Percentiles rank a stretch among this genome's conserved stretches.
Conservation (phyloP, 37 sponge, comb jelly and placozoan genomes). For the Theonella swinhoei region DNA sequence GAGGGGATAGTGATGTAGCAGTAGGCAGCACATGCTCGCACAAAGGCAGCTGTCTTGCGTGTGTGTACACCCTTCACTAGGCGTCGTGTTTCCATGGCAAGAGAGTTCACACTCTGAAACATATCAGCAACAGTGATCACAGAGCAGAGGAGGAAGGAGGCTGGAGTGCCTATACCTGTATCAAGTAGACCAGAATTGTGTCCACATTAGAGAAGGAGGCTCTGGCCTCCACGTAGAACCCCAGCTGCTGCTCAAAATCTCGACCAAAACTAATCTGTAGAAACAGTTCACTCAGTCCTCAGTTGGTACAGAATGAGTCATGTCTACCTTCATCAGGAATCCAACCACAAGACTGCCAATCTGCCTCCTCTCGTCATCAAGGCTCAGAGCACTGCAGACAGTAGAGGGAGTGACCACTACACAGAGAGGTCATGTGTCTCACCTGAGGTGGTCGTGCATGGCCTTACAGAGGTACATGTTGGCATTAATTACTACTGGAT, state of each 20-base stretch:
- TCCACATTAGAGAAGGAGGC: slow-evolving; percentile 91
- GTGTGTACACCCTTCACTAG: slow-evolving; percentile 85
- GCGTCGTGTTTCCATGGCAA: slow-evolving; percentile 80
- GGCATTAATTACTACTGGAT: slow-evolving; percentile 90
- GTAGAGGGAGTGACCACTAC: not conserved
- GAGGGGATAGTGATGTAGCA: slow-evolving; percentile 97
- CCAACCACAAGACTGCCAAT: slow-evolving; percentile 60
- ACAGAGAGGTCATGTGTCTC: slow-evolving; percentile 17
- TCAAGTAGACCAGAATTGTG: slow-evolving; percentile 78
- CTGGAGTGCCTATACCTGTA: too few species aligned
- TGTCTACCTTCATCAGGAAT: slow-evolving; percentile 68
- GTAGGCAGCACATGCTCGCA: slow-evolving; percentile 95
- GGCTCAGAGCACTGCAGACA: slow-evolving; percentile 80
- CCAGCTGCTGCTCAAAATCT: slow-evolving; percentile 97
- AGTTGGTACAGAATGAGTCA: not conserved
- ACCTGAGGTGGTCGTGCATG: slow-evolving; percentile 94
- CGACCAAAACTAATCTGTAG: slow-evolving; percentile 76
- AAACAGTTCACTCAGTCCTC: not conserved
- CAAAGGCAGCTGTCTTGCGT: slow-evolving; percentile 94
- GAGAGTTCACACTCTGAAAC: slow-evolving; percentile 71
- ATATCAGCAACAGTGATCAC: not conserved
- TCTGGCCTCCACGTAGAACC: slow-evolving; percentile 95
- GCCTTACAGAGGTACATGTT: slow-evolving; percentile 91
- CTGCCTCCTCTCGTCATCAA: slow-evolving; percentile 87
- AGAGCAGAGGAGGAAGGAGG: too few species aligned